Evolutionary conservation across 2,797 vertebrate species (phyloP), one percentile per base, ranked within the genome.

Genomic region (Urosaurus nigricauda): DNA sequence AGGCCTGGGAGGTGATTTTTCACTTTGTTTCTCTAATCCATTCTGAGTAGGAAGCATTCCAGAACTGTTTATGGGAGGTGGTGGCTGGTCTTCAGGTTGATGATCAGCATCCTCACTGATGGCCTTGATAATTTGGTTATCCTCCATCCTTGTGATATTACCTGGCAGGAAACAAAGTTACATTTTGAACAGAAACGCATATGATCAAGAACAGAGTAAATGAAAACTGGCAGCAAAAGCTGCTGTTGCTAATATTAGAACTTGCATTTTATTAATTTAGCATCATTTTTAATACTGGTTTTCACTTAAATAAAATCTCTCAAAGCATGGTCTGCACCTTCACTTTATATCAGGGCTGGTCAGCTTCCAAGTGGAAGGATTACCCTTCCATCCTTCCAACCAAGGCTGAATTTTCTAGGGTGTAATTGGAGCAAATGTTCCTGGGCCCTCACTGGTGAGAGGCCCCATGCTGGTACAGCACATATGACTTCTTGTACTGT

Each of bases 121-220:
- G 13, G 13, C 29, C 65, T 68, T 68, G 29, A 68, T 68, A 29
- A 94, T 87, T 87, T 97, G 96, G 88, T 96, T 92, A 1, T 95
- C 95, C 92, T 99, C 98, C 98, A 99, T 99, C 87, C 63, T 96
- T 94, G 71, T 58, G 85, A 85, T 17, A 40, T 65, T 79, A 87
- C 79, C 96, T 97, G 88, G 35, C 58, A 90, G 74, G 47, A 95
- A 93, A 88, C 74, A 95, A 87, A 92, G 26, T 29, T 35, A 91
- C 2, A 4, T 53, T 94, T 93, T 93, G 92, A 77, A 75, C 89
- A 82, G 87, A 35, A 21, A 77, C 0, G 0, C 83, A 81, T 91
- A 35, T 86, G 80, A 90, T 87, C 91, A 93, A 75, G 21, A 89
- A 86, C 43, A 84, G 82, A 91, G 87, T 47, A 60, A 78, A 79